Conservation (phyloP, 1,140 invertebrate species). For the Anastatus disparis region DNA sequence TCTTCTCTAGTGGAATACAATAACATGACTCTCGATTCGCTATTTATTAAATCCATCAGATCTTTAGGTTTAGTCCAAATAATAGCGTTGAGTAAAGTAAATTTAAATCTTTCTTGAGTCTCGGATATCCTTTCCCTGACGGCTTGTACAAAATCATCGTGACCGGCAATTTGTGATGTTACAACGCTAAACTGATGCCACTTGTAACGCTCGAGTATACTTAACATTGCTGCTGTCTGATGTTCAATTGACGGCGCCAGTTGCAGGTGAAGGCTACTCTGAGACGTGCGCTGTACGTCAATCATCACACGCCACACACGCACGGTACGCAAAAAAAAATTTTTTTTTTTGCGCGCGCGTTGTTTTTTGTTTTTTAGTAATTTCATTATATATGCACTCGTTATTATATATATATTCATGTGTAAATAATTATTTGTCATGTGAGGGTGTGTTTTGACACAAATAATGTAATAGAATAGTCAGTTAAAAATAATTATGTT, state of each 20-base stretch:
- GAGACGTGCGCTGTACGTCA: conserved; percentile 72
- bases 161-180: conserved; percentile 91
- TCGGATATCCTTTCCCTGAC: conserved; percentile 86
- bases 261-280: conserved; percentile 87
- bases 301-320: not conserved
- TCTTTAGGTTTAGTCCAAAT: conserved; percentile 74
- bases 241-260: conserved; percentile 93
- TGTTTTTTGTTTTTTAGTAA: not conserved
- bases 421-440: not conserved
- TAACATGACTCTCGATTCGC: conserved; percentile 92
- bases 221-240: conserved; percentile 92
- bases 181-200: conserved; percentile 97
- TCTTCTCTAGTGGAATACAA: conserved; percentile 91
- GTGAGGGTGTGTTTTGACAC: too few relatives aligned
- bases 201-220: conserved; percentile 92
- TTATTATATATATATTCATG: not conserved
- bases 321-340: too few relatives aligned
- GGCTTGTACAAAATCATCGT: conserved; percentile 94
- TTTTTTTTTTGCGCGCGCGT: too few relatives aligned
- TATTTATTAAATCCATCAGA: conserved; percentile 82
- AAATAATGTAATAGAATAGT: too few relatives aligned
- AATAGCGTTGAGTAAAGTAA: conserved; percentile 87
- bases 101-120: conserved; percentile 89
- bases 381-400: too few relatives aligned
- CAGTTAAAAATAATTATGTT: too few relatives aligned